Evolutionary conservation across 2,888 invertebrate genomes (phyloP), one percentile per base, ranked within the genome.

Genomic region (Iselma pallidipennis): DNA sequence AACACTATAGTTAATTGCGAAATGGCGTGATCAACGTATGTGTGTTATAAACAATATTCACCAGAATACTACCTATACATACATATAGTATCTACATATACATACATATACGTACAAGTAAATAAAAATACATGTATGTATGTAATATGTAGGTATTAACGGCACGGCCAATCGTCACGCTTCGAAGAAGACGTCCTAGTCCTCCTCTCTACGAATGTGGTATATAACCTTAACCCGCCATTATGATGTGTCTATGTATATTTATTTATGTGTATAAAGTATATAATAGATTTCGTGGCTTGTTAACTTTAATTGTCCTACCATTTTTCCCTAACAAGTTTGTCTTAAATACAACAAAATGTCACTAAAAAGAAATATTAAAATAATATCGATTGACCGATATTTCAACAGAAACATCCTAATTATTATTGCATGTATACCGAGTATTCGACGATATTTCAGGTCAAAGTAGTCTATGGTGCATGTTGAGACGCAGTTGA

Each of bases 1-100:
- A 59, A 68, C 50, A 55, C 59, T 58, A 50, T n/a, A n/a, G n/a
- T 56, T 63, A 67, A 69, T 70, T 65, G 61, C 65, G 66, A 69
- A 70, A 70, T 67, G 65, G 61, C 65, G 65, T 68, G 69, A 71
- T 71, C 68, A n/a, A 71, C 67, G 65, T 66, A 59, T 66, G 62
- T 63, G n/a, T n/a, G n/a, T n/a, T n/a, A 66, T 67, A 71, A 66
- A 66, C 63, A 65, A 66, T 66, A 63, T 63, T 63, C 63, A 61
- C 45, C 55, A 56, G 61, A 57, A 28, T 49, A 58, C 42, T 33
- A 14, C 31, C 12, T 31, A 31, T 31, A 31, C n/a, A 10, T 31
- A 31, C 4, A 14, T 33, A 33, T 12, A 33, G 29, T 51, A 28
- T n/a, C 14, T 28, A 12, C 28, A 45, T 14, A 12, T 42, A 19